A percentile compares a stretch with the other conserved stretches of the same genome.
Evolutionary conservation across 92 coral and sea anemone species (phyloP).

Genomic region (Bergia puertoricense): DNA sequence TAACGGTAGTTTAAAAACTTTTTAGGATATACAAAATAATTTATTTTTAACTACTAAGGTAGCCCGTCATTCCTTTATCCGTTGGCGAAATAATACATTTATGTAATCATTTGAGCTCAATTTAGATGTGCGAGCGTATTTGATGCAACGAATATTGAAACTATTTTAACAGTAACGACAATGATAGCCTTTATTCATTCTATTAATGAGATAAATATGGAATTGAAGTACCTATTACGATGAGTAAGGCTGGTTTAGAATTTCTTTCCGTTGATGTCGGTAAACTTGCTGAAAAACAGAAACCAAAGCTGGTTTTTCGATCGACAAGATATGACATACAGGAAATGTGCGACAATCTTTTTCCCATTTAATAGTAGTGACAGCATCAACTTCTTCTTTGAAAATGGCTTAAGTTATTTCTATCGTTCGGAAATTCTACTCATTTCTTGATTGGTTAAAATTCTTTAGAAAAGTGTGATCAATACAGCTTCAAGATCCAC

Average conservation of each 20-base stretch:
- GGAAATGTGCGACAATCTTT: background rate
- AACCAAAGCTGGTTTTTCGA: background rate
- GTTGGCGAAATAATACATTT: too few relatives aligned
- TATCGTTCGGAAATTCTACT: background rate
- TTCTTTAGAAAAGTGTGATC: background rate
- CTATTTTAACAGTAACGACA: background rate
- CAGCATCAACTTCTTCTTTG: background rate
- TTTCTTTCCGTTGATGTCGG: background rate
- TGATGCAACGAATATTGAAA: background rate
- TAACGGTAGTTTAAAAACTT: too few relatives aligned
- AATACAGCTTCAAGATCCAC: too few relatives aligned
- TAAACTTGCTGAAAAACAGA: too few relatives aligned
- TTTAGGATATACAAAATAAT: too few relatives aligned
- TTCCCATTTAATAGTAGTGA: background rate
- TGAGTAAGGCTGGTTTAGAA: background rate
- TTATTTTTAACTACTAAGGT: background rate
- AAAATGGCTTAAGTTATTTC: too few relatives aligned
- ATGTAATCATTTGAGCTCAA: background rate
- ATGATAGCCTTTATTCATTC: background rate
- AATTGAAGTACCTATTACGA: background rate
- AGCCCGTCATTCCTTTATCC: background rate
- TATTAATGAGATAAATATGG: too few relatives aligned
- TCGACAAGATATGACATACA: background rate
- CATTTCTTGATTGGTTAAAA: too few relatives aligned
- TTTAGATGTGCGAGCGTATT: background rate